Base-by-base conservation (phyloP, 2,113 vertebrate genomes). In the Synodontis membranacea region DNA sequence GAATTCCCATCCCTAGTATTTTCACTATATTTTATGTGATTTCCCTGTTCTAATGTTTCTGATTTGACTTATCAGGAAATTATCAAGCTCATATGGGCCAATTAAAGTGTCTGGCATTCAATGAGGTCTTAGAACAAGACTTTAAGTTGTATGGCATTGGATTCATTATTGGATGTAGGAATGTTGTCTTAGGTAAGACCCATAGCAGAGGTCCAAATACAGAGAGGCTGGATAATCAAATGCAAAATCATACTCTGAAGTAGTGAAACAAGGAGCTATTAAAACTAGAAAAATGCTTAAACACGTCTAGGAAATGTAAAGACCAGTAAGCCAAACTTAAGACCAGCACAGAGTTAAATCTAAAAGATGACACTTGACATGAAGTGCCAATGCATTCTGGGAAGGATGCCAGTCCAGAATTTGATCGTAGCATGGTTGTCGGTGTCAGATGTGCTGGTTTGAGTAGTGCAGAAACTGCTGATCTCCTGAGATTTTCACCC, bases 161-260 rank as follows among this genome's bases (percentile, higher is more conserved):
- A 34, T 79, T 79, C 7, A 79, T 54, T 52, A 54, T 23, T 21
- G 4, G 8, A 54, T 34, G 48, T 9, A 76, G 28, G 46, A 31
- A 50, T 31, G 12, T 50, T 19, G 6, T 50, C 46, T 75, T 34
- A 34, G 19, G 31, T 50, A 14, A 37, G 10, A 34, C 14, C 76
- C 76, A 56, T 56, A 80, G 50, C 76, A 56, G 52, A 31, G 31
- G 48, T 78, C 75, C 75, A 52, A 78, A 78, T 48, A 78, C 17
- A 31, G 74, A 74, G 25, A 52, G 31, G 50, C 25, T 2, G 72
- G 44, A 12, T 3, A 80, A 80, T 56, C 9, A 23, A 80, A 80
- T 56, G 34, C 12, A 80, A 23, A 56, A 37, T 80, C 9, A 80
- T 37, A 37, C 31, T 37, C 50, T 10, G 25, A 80, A 39, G 31